These are phyloP conservation scores for Eulithis prunata DNA, from an alignment of 2,888 invertebrate genomes.

Conservation along the genomic window DNA sequence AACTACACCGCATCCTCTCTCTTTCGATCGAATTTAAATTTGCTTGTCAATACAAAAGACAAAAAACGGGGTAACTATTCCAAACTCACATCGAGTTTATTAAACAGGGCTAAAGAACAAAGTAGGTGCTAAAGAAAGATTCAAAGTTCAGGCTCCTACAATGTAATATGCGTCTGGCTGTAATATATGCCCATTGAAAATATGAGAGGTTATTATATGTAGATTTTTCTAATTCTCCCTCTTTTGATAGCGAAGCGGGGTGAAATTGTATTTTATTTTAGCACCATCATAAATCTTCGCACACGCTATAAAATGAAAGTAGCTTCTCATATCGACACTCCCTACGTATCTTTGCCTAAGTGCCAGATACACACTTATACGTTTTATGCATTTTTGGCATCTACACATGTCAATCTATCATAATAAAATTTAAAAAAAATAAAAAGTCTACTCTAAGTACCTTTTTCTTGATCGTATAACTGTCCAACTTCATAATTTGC, in stretches of 20 bases:
- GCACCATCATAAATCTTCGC: constrained; percentile 74
- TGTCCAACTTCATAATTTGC: no score
- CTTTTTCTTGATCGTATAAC: no score
- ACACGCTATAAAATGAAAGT: constrained; percentile 66
- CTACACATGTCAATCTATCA: no score
- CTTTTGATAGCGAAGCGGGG: constrained; percentile 58
- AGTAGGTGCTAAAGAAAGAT: constrained; percentile 38
- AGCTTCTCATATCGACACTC: constrained; percentile 49
- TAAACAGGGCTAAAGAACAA: constrained; percentile 6
- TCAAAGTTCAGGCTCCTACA: constrained; percentile 46
- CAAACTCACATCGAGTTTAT: background rate
- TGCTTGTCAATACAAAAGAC: no score
- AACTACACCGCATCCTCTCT: no score
- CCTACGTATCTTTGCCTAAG: no score
- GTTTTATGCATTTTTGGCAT: no score
- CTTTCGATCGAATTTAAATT: no score
- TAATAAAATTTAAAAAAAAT: no score
- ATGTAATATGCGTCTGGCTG: constrained; percentile 63
- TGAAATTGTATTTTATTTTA: constrained; percentile 81
- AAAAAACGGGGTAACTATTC: no score
- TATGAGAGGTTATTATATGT: constrained; percentile 64
- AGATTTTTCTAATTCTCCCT: constrained; percentile 75
- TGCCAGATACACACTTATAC: no score
- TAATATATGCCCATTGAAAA: constrained; percentile 63
- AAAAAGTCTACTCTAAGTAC: no score